These are phyloP conservation scores for Hyaena hyaena DNA, from an alignment of 2,113 vertebrate genomes.

Conservation along the genomic window DNA sequence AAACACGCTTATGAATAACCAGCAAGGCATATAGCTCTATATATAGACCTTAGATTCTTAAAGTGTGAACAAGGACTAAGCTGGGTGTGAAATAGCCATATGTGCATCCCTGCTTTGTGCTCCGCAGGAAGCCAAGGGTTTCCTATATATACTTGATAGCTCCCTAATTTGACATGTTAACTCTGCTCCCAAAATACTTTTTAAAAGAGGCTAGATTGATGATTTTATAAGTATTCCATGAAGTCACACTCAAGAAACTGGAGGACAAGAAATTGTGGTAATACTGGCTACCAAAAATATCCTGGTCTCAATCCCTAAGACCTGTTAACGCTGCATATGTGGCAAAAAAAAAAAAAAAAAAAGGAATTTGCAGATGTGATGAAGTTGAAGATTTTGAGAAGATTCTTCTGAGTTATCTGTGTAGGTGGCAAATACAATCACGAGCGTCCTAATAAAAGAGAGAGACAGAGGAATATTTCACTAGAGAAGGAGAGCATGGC, in stretches of 20 bases:
- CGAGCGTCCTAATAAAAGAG: background rate
- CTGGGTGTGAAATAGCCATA: background rate
- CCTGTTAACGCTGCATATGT: background rate
- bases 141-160: background rate
- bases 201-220: background rate
- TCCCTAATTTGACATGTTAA: background rate
- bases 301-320: background rate
- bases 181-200: background rate
- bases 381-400: background rate
- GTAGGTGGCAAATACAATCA: background rate
- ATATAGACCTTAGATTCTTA: slow-evolving; percentile 12
- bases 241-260: background rate
- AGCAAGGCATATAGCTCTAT: background rate
- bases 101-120: background rate
- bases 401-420: background rate
- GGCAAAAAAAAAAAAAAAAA: background rate
- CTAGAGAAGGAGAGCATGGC: background rate
- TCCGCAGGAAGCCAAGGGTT: background rate
- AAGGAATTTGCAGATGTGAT: background rate
- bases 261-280: background rate
- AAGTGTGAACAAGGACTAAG: slow-evolving; percentile 50
- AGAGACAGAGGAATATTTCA: fast-evolving
- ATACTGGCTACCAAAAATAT: background rate
- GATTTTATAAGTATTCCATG: background rate
- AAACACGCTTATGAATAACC: slow-evolving; percentile 11